Conservation (phyloP, 2,797 vertebrate species). For the Acrossocheilus fasciatus region DNA sequence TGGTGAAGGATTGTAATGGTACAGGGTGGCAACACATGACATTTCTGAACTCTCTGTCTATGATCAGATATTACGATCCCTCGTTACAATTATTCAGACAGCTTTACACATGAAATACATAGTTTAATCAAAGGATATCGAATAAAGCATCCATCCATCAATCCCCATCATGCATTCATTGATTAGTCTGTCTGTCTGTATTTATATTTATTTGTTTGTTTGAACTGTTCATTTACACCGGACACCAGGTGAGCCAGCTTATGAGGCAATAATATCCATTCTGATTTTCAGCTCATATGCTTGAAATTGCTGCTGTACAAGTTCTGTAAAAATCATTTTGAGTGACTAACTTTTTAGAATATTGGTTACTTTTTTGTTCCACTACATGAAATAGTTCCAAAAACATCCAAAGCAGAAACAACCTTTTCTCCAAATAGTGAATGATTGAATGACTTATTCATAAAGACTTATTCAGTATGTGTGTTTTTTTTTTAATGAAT, state of each 20-base stretch:
- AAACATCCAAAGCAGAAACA: neutral
- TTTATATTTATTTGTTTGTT: neutral
- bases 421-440: neutral
- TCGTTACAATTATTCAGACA: neutral
- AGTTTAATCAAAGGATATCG: neutral
- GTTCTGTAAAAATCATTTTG: neutral
- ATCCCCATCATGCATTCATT: neutral
- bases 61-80: neutral
- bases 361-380: neutral
- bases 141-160: neutral
- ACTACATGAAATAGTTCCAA: neutral
- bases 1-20: neutral
- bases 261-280: neutral
- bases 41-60: neutral
- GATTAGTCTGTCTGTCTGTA: neutral
- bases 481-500: too few species aligned
- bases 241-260: neutral
- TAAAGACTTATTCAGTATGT: neutral
- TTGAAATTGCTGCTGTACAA: neutral
- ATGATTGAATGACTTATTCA: neutral
- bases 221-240: neutral
- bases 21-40: neutral
- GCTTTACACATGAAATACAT: neutral
- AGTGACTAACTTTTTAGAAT: neutral
- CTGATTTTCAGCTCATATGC: neutral